Base-by-base conservation (phyloP, 2,797 vertebrate species). In the Silurus aristotelis region DNA sequence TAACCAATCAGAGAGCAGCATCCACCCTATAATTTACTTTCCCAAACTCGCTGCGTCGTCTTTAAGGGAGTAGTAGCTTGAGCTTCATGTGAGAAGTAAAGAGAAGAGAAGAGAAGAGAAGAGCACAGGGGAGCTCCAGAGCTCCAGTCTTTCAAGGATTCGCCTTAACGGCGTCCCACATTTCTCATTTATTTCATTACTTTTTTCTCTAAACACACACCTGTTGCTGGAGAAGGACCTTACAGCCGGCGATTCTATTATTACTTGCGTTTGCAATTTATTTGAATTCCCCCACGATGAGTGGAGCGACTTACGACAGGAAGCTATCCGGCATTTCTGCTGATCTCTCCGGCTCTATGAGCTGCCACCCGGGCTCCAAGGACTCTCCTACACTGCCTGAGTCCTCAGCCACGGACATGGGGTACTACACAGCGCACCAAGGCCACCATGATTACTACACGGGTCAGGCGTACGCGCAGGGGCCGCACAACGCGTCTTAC, bases 351-450 rank as follows among this genome's bases (percentile, higher is more conserved):
- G 96, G 96, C 93, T 98, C 98, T 83, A 96, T 99, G 89, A 97
- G 96, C 90, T 99, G 97, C 96, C 97, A 99, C 90, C 96, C 97
- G 31, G 96, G 93, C 89, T 97, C 97, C 91, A 99, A 99, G 94
- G 98, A 99, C 93, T 99, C 98, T 4, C 98, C 98, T 20, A 99
- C 98, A 4, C 94, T 99, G 19, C 98, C 98, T 0, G 98, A 99
- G 93, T 99, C 98, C 3, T 97, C 98, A 0, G 96, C 98, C 91
- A 99, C 98, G 63, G 98, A 99, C 86, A 94, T 99, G 96, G 97
- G 97, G 92, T 99, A 98, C 94, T 99, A 98, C 94, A 98, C 96
- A 89, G 93, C 95, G 38, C 96, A 96, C 68, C 94, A 94, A 83
- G 89, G 94, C 86, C 97, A 98, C 71, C 97, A 98, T 75, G 98